Percentiles rank a stretch among this genome's conserved stretches.
phyloP scores from a whole-genome alignment of 2,888 invertebrate genomes.

The Podotricha telesiphe region DNA sequence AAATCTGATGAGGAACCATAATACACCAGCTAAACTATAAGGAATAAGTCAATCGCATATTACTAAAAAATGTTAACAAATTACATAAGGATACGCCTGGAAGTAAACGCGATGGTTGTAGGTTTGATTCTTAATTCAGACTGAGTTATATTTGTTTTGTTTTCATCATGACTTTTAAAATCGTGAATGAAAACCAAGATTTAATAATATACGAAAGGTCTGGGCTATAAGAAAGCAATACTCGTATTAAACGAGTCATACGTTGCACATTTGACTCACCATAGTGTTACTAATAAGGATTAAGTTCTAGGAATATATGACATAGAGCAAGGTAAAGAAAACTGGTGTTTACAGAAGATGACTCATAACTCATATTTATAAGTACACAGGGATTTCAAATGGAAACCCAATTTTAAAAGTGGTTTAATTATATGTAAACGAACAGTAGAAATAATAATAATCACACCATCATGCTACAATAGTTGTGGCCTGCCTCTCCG shows the following conservation, averaged over 20 bases:
- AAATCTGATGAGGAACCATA: no score
- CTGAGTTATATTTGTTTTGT: no score
- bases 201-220: neutral
- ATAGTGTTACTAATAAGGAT: slow-evolving; percentile 7
- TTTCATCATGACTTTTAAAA: neutral
- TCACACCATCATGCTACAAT: no score
- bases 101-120: no score
- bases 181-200: neutral
- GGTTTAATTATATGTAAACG: no score
- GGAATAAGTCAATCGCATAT: no score
- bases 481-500: no score
- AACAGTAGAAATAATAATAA: no score
- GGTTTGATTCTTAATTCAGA: no score
- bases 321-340: slow-evolving; percentile 12
- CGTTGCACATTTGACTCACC: slow-evolving; percentile 10
- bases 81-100: no score
- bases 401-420: neutral
- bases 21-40: no score
- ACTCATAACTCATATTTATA: neutral
- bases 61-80: no score
- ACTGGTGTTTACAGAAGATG: neutral
- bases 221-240: neutral
- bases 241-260: neutral
- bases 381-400: neutral
- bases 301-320: slow-evolving; percentile 15